Conservation (phyloP, 2,113 vertebrate genomes). For the Ardeotis arabs region DNA sequence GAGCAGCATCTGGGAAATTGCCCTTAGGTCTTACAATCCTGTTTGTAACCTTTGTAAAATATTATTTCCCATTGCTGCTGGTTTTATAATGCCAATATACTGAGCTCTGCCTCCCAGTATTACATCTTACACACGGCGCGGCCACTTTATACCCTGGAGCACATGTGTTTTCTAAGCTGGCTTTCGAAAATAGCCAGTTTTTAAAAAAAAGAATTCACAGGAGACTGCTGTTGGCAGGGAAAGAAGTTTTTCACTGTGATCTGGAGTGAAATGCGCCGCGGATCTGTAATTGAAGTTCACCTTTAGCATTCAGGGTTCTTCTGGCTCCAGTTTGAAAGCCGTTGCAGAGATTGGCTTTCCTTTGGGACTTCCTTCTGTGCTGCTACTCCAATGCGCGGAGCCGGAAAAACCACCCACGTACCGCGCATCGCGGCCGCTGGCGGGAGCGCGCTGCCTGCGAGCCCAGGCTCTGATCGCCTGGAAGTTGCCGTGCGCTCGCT, state of each 20-base stretch:
- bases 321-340: conserved; percentile 12
- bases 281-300: conserved; percentile 68
- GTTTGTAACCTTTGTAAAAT: conserved; percentile 63
- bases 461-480: too few species aligned
- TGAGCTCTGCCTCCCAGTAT: conserved; percentile 32
- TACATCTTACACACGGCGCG: neutral
- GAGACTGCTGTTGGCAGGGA: conserved; percentile 37
- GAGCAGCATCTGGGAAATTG: conserved; percentile 9
- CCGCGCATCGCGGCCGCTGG: neutral
- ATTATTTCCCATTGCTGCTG: conserved; percentile 39
- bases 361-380: neutral
- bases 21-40: conserved; percentile 42
- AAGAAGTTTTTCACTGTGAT: neutral
- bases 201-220: conserved; percentile 3
- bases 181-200: conserved; percentile 51
- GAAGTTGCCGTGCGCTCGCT: fast-evolving
- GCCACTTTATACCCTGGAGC: conserved; percentile 46
- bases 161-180: conserved; percentile 26
- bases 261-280: conserved; percentile 19
- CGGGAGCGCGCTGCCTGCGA: too few species aligned
- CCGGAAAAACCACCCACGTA: fast-evolving
- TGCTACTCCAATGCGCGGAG: neutral
- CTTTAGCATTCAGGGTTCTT: conserved; percentile 48
- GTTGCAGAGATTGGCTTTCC: neutral
- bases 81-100: conserved; percentile 59